A percentile compares a stretch with the other conserved stretches of the same genome.
Conservation (phyloP, 2,888 invertebrate genomes). For the Brachylomia viminalis region DNA sequence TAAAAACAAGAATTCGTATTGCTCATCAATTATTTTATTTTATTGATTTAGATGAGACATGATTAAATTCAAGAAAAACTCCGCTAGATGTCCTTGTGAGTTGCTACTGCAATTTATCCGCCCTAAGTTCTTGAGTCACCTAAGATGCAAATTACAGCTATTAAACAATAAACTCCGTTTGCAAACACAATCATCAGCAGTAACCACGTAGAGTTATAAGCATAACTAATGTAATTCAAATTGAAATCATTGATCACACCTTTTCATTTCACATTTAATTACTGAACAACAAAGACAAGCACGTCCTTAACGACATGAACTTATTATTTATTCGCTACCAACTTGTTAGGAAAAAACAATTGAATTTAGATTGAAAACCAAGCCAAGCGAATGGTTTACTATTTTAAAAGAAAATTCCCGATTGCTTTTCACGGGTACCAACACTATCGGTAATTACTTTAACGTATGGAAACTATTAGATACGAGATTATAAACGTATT, state of each 20-base stretch:
- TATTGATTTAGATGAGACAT: background rate
- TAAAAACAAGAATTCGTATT: background rate
- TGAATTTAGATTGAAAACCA: constrained; percentile 61
- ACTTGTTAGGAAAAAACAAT: constrained; percentile 61
- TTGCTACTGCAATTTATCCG: background rate
- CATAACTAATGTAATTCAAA: constrained; percentile 50
- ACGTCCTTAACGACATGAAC: constrained; percentile 36
- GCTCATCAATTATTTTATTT: background rate
- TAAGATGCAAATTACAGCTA: background rate
- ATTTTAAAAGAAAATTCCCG: constrained; percentile 46
- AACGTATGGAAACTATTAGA: constrained; percentile 53
- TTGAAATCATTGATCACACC: constrained; percentile 34
- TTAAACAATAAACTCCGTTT: constrained; percentile 21
- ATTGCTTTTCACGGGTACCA: constrained; percentile 52
- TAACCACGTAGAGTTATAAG: constrained; percentile 25
- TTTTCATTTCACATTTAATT: constrained; percentile 66
- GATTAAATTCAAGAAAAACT: background rate
- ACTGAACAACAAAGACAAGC: constrained; percentile 56
- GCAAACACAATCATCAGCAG: constrained; percentile 30
- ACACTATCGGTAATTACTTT: constrained; percentile 49
- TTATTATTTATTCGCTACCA: constrained; percentile 51
- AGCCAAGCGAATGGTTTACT: constrained; percentile 52
- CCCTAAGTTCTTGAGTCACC: background rate
- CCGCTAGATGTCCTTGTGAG: background rate
- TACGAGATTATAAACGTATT: constrained; percentile 48